These are phyloP conservation scores for Salvelinus sp. DNA, from an alignment of 2,113 vertebrate genomes.

Conservation along the genomic window DNA sequence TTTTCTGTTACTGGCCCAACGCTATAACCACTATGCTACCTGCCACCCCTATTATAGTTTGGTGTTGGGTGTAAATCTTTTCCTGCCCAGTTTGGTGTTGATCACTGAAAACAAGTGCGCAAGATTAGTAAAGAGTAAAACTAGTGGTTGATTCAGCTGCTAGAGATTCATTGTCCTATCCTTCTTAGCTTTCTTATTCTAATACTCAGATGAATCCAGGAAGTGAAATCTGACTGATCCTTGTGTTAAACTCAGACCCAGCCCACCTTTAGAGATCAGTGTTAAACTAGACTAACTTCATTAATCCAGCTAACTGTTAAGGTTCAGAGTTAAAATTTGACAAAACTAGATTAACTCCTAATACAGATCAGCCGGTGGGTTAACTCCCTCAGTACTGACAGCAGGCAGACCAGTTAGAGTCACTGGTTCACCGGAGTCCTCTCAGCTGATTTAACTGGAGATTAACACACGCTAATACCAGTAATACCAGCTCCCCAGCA, in stretches of 20 bases:
- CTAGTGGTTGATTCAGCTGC: no score
- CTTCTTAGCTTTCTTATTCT: no score
- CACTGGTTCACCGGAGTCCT: constrained; percentile 56
- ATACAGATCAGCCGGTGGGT: constrained; percentile 71
- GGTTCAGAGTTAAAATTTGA: no score
- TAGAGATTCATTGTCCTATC: neutral
- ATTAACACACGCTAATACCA: neutral
- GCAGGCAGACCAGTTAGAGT: constrained; percentile 65
- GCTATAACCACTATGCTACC: neutral
- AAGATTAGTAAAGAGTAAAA: no score
- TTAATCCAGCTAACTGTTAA: constrained; percentile 55
- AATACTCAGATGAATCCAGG: constrained; percentile 46
- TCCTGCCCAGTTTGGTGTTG: neutral
- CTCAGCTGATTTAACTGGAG: constrained; percentile 41
- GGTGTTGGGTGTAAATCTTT: neutral
- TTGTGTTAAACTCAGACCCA: neutral
- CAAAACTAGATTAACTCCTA: constrained; percentile 32
- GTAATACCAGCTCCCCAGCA: constrained; percentile 53
- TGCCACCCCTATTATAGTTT: neutral
- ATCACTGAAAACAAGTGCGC: neutral
- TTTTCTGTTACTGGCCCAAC: no score
- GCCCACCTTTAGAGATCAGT: neutral
- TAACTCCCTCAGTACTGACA: constrained; percentile 59
- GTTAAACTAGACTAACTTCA: constrained; percentile 68
- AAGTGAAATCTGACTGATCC: constrained; percentile 39